phyloP scores from a whole-genome alignment of 2,113 vertebrate genomes.

The Trogon melanurus region DNA sequence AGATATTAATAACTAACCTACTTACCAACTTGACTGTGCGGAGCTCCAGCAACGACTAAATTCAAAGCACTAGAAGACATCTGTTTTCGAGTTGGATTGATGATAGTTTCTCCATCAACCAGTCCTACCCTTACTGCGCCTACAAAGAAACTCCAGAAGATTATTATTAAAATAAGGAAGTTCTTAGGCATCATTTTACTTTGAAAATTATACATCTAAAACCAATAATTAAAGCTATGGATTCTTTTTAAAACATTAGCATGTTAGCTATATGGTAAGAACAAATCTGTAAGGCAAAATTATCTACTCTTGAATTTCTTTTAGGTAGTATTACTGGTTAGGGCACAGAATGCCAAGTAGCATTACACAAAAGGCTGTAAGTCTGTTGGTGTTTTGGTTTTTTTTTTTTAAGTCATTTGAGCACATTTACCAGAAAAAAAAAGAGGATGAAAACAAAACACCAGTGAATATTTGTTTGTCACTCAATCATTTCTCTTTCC shows the following conservation, averaged over 20 bases:
- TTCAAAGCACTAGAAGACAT: slow-evolving; percentile 90
- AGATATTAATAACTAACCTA: neutral
- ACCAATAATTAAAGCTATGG: neutral
- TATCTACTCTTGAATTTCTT: neutral
- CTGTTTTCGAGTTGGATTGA: slow-evolving; percentile 92
- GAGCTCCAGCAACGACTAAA: slow-evolving; percentile 87
- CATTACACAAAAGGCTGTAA: neutral
- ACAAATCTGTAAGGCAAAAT: neutral
- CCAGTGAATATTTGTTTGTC: neutral
- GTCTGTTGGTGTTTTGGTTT: no score
- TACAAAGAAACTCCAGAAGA: slow-evolving; percentile 64
- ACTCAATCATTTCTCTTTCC: neutral
- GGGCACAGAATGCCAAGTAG: neutral
- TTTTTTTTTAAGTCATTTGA: neutral
- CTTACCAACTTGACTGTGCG: slow-evolving; percentile 90
- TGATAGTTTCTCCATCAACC: slow-evolving; percentile 84
- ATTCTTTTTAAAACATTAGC: neutral
- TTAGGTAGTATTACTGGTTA: neutral
- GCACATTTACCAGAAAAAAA: neutral
- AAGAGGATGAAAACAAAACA: neutral
- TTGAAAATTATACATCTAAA: neutral
- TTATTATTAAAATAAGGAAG: neutral
- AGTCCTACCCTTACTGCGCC: slow-evolving; percentile 94
- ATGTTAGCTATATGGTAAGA: neutral
- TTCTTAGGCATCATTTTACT: neutral